Percentiles rank a stretch among this genome's conserved stretches.
phyloP scores from a whole-genome alignment of 2,888 invertebrate species.

The Keiferia lycopersicella region DNA sequence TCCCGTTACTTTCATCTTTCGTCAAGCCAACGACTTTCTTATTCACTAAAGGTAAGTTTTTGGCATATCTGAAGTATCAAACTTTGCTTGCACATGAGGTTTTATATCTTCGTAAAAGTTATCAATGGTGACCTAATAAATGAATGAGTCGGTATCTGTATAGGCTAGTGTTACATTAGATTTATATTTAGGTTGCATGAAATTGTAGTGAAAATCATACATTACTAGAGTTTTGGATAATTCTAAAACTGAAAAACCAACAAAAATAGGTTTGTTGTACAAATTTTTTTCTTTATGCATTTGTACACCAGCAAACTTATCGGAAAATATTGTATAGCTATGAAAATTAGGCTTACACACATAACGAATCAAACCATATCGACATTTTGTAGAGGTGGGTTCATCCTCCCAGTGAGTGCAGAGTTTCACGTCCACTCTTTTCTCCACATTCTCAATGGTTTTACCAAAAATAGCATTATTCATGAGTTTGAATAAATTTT shows the following conservation, averaged over 20 bases:
- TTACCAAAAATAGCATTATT: background rate
- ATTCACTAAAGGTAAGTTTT: too few species aligned
- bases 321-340: background rate
- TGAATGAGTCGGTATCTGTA: too few species aligned
- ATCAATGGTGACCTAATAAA: too few species aligned
- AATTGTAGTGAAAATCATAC: slow-evolving; percentile 2
- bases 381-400: background rate
- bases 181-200: too few species aligned
- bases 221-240: slow-evolving; percentile 19
- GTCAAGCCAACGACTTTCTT: too few species aligned
- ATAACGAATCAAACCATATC: background rate
- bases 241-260: slow-evolving; percentile 1
- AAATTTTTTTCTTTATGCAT: background rate
- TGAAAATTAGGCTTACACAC: background rate
- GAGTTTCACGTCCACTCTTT: background rate
- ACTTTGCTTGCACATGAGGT: too few species aligned
- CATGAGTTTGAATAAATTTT: background rate
- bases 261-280: slow-evolving; percentile 13
- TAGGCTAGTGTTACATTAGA: too few species aligned
- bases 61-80: too few species aligned
- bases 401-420: background rate
- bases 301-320: background rate
- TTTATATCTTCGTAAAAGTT: too few species aligned
- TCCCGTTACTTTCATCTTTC: too few species aligned
- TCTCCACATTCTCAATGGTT: background rate